Percentiles rank a stretch among this genome's conserved stretches.
phyloP scores from a whole-genome alignment of 2,113 vertebrate species.

The Clarias magur region DNA sequence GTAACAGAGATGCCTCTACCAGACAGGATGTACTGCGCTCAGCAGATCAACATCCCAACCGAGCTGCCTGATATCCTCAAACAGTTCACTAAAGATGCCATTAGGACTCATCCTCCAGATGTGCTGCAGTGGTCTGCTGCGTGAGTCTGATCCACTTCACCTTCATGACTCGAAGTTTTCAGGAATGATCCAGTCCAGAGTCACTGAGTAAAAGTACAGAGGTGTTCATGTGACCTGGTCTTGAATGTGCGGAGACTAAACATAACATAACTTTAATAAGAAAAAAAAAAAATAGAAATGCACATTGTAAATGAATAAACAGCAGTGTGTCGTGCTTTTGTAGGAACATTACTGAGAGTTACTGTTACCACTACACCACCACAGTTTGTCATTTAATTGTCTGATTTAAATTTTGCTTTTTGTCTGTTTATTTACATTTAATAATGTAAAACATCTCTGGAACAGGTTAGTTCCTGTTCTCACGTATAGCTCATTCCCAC shows the following conservation, averaged over 20 bases:
- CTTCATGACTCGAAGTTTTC: background rate
- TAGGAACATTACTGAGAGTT: background rate
- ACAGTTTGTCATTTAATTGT: background rate
- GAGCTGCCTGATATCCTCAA: constrained; percentile 88
- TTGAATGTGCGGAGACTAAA: background rate
- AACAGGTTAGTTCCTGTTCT: no score
- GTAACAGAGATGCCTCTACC: constrained; percentile 78
- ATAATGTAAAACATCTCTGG: no score
- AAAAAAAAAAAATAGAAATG: background rate
- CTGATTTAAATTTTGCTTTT: background rate
- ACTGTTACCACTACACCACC: background rate
- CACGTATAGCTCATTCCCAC: background rate
- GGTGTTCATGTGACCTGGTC: background rate
- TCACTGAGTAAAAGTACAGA: background rate
- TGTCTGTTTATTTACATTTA: background rate
- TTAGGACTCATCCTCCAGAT: constrained; percentile 87
- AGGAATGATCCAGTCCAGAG: background rate
- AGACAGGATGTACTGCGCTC: constrained; percentile 85
- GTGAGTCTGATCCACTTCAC: constrained; percentile 71
- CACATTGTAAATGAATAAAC: no score
- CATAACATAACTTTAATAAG: no score
- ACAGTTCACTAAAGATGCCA: constrained; percentile 90
- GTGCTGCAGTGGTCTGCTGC: constrained; percentile 85
- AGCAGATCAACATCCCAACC: constrained; percentile 89
- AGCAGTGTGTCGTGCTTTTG: background rate